Conservation (phyloP, 2,797 vertebrate genomes). For the Lepilemur ruficaudatus region DNA sequence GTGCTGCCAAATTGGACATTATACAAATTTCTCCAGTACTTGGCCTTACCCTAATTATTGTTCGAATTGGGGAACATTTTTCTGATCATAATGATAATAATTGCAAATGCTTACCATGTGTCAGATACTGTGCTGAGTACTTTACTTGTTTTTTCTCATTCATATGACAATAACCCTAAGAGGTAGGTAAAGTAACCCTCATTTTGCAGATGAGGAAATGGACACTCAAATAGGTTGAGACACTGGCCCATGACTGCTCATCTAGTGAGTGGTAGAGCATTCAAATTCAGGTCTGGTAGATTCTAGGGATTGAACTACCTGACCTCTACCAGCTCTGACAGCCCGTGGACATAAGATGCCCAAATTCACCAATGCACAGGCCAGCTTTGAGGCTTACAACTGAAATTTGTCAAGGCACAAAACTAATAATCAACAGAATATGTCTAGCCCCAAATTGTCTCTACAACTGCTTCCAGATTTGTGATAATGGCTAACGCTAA, state of each 20-base stretch:
- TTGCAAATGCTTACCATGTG: background rate
- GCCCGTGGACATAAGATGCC: background rate
- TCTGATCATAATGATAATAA: background rate
- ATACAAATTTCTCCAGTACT: background rate
- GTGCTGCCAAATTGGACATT: background rate
- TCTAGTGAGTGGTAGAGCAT: background rate
- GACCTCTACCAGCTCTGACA: background rate
- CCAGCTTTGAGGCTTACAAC: background rate
- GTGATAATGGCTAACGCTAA: background rate
- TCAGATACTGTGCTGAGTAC: background rate
- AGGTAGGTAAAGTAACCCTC: background rate
- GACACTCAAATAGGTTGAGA: background rate
- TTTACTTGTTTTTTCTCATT: background rate
- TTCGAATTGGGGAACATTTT: background rate
- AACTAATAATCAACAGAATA: background rate
- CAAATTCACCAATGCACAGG: background rate
- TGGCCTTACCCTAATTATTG: background rate
- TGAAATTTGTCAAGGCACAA: background rate
- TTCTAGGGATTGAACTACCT: background rate
- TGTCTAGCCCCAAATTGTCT: background rate
- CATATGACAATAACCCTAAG: background rate
- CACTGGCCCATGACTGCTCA: background rate
- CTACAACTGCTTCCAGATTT: background rate
- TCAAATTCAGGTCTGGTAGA: background rate
- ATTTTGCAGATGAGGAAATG: background rate